Evolutionary conservation across 2,888 invertebrate species (phyloP).

Genomic region (Ichneumoninae sp.): DNA sequence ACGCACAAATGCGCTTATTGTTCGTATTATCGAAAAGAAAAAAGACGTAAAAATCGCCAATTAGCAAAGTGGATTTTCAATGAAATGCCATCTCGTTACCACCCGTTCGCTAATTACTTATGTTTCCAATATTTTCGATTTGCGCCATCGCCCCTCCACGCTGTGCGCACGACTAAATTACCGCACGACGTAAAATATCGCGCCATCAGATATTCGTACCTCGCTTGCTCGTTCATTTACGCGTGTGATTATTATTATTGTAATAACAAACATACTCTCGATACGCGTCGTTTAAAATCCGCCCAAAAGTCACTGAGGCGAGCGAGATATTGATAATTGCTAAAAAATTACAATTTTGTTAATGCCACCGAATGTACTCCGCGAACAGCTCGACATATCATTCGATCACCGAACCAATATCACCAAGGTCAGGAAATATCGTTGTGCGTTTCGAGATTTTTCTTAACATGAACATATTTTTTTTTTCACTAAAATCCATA

Average conservation of each 20-base stretch:
- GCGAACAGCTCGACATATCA: not conserved
- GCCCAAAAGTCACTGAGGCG: not conserved
- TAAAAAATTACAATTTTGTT: not conserved
- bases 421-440: not conserved
- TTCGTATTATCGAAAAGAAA: not conserved
- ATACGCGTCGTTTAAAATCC: not conserved
- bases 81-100: not conserved
- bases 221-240: not conserved
- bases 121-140: not conserved
- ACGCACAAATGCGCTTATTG: constrained; percentile 1
- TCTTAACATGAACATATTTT: too few species aligned
- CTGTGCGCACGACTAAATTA: not conserved
- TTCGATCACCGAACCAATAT: not conserved
- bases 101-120: not conserved
- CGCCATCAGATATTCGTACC: not conserved
- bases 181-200: not conserved
- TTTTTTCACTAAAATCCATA: too few species aligned
- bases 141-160: not conserved
- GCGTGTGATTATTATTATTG: not conserved
- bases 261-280: not conserved
- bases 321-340: not conserved
- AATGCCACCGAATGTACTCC: too few species aligned
- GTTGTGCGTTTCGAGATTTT: too few species aligned
- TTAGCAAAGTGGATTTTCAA: constrained; percentile 5
- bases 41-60: not conserved